Evolutionary conservation across 2,888 invertebrate genomes (phyloP).

Genomic region (Hemaris fuciformis): DNA sequence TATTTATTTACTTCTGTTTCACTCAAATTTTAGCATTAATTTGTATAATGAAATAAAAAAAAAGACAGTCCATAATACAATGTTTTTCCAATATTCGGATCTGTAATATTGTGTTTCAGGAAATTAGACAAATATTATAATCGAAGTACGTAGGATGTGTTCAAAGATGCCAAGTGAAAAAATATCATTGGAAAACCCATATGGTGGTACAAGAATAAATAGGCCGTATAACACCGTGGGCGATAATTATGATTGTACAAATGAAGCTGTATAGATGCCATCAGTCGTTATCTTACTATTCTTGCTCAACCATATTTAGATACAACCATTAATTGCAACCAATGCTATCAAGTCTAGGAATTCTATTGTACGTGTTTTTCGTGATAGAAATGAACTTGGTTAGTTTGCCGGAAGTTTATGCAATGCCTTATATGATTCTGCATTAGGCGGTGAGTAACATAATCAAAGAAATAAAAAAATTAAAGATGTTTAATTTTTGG

Average conservation of each 20-base stretch:
- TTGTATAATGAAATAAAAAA: no score
- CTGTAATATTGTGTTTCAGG: no score
- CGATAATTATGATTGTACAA: constrained; percentile 45
- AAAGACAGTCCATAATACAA: background rate
- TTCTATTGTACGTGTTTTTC: constrained; percentile 12
- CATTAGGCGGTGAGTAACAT: background rate
- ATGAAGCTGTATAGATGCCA: constrained; percentile 18
- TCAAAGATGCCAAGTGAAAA: background rate
- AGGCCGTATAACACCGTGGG: constrained; percentile 32
- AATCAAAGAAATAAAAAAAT: background rate
- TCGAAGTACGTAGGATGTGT: background rate
- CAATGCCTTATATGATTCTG: background rate
- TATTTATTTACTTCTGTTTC: no score
- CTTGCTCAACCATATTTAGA: constrained; percentile 23
- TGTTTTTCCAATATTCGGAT: background rate
- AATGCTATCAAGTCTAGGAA: constrained; percentile 12
- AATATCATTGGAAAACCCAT: constrained; percentile 16
- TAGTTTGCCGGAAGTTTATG: background rate
- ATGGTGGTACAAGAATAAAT: background rate
- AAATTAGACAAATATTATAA: no score
- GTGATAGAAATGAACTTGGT: constrained; percentile 3
- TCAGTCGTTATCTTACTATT: constrained; percentile 26
- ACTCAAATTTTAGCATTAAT: no score
- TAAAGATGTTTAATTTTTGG: no score
- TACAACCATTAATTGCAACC: constrained; percentile 18